phyloP scores from a whole-genome alignment of 2,113 vertebrate species.

The Pungitius pungitius region DNA sequence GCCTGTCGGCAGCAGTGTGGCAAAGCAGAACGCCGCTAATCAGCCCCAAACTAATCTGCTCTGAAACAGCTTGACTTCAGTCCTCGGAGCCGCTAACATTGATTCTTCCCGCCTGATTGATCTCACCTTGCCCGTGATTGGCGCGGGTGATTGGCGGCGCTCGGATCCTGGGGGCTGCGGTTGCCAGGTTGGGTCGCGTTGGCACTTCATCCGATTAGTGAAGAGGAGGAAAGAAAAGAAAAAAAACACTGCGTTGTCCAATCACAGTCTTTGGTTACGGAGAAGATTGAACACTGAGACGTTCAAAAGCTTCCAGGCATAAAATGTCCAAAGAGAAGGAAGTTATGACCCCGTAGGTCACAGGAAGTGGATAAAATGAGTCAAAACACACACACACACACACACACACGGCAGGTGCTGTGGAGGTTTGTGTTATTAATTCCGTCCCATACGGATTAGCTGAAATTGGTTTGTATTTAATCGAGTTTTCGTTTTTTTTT shows the following conservation, averaged over 20 bases:
- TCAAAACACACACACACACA: neutral
- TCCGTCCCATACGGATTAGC: neutral
- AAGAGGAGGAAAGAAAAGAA: neutral
- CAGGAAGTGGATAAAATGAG: no score
- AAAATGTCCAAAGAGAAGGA: neutral
- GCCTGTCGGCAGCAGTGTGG: constrained; percentile 26
- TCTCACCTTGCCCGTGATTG: constrained; percentile 42
- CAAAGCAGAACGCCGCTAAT: constrained; percentile 43
- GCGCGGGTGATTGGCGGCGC: constrained; percentile 46
- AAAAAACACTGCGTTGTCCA: constrained; percentile 9
- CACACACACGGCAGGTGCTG: no score
- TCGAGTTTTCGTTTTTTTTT: neutral
- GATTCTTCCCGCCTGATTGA: constrained; percentile 60
- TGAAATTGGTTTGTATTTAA: neutral
- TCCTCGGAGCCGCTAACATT: constrained; percentile 29
- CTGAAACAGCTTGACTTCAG: constrained; percentile 34
- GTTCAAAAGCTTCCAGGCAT: neutral
- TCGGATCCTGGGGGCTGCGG: constrained; percentile 39
- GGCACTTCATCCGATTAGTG: constrained; percentile 30
- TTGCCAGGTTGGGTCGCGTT: constrained; percentile 27
- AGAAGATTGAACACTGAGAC: neutral
- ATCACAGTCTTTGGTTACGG: neutral
- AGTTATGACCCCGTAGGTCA: no score
- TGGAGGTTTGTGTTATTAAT: constrained; percentile 16
- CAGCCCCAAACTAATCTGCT: constrained; percentile 43